Conservation (phyloP, 2,888 invertebrate species). For the Metallyticus violacea region DNA sequence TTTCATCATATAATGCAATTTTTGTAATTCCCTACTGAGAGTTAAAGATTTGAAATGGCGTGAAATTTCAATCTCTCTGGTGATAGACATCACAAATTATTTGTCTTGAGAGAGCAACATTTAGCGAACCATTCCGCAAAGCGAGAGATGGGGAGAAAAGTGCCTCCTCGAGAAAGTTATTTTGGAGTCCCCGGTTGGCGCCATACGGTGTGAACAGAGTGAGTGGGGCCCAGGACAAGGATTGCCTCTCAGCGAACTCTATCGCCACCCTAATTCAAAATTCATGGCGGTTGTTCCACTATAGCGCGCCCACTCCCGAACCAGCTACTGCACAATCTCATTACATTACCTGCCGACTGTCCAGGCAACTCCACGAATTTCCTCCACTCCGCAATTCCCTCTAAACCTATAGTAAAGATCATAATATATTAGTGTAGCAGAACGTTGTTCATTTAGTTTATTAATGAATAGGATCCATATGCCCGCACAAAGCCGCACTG, state of each 20-base stretch:
- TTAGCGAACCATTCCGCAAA: too few relatives aligned
- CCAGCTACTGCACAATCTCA: background rate
- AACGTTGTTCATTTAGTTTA: background rate
- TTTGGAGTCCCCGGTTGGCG: background rate
- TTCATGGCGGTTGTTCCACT: conserved; percentile 10
- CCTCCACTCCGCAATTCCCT: background rate
- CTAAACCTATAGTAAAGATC: background rate
- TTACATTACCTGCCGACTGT: background rate
- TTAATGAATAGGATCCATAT: background rate
- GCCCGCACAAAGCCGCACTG: background rate
- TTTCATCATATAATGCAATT: too few relatives aligned
- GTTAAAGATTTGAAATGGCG: too few relatives aligned
- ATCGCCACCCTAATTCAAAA: conserved; percentile 1
- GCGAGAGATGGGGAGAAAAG: too few relatives aligned
- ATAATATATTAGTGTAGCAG: background rate
- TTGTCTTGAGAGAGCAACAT: too few relatives aligned
- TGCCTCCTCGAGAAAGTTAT: background rate
- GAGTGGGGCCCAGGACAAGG: background rate
- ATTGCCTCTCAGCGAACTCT: background rate
- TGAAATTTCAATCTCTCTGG: too few relatives aligned
- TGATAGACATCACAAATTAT: too few relatives aligned
- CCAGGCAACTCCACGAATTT: background rate
- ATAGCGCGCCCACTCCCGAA: background rate
- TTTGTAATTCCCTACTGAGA: too few relatives aligned
- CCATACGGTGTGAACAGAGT: background rate